Conservation (phyloP, 2,888 invertebrate genomes). For the Oscheius onirici region DNA sequence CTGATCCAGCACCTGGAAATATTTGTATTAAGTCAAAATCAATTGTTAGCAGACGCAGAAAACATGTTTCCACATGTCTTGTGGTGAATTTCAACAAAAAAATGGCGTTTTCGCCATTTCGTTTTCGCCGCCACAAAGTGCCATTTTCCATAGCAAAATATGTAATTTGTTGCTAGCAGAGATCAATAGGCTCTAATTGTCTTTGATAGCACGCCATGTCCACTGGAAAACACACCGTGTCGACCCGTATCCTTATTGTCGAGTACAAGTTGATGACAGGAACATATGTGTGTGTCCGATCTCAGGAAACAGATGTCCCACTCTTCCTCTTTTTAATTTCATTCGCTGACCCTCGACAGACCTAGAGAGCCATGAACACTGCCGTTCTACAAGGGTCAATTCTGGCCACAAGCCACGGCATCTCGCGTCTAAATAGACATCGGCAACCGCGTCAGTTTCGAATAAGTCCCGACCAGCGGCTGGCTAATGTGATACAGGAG, state of each 20-base stretch:
- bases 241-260: too few relatives aligned
- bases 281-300: not conserved
- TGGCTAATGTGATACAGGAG: conserved; percentile 14
- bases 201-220: too few relatives aligned
- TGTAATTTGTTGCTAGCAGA: not conserved
- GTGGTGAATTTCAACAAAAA: too few relatives aligned
- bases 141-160: not conserved
- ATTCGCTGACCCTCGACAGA: not conserved
- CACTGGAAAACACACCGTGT: too few relatives aligned
- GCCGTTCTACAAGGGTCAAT: conserved; percentile 61
- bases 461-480: conserved; percentile 38
- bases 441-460: conserved; percentile 31
- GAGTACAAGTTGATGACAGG: not conserved
- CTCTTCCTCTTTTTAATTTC: not conserved
- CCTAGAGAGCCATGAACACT: conserved; percentile 48
- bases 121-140: not conserved
- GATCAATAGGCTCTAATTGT: too few relatives aligned
- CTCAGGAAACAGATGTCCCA: not conserved
- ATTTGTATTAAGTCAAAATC: too few relatives aligned
- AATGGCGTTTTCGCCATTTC: too few relatives aligned
- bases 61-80: too few relatives aligned
- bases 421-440: conserved; percentile 64
- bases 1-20: too few relatives aligned
- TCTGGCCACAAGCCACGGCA: conserved; percentile 64
- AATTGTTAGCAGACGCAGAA: too few relatives aligned